phyloP scores from a whole-genome alignment of 1,140 invertebrate species.

The Drosophila busckii region DNA sequence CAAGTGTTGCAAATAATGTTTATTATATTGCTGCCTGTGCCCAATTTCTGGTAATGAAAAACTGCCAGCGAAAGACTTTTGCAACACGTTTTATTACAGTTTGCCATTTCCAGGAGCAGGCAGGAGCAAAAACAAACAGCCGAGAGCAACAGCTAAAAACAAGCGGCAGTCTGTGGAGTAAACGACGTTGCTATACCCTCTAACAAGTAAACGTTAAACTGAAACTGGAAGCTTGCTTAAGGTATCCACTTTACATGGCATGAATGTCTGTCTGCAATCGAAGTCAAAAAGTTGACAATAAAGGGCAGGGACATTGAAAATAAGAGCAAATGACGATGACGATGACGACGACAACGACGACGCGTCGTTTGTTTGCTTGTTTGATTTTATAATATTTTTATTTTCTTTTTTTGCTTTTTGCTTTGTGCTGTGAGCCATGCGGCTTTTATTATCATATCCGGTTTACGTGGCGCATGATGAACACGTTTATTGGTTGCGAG shows the following conservation, averaged over 20 bases:
- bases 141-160: conserved; percentile 1
- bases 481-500: conserved; percentile 60
- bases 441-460: conserved; percentile 66
- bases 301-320: neutral
- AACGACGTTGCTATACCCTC: too few species aligned
- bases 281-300: neutral
- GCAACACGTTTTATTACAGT: conserved; percentile 61
- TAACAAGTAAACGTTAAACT: too few species aligned
- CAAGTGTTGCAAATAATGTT: conserved; percentile 39
- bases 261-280: too few species aligned
- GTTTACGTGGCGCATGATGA: conserved; percentile 67
- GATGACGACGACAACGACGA: neutral
- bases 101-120: conserved; percentile 26
- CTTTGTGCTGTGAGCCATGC: conserved; percentile 23
- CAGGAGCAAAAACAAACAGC: conserved; percentile 39
- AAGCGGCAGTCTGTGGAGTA: too few species aligned
- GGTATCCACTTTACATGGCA: too few species aligned
- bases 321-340: neutral
- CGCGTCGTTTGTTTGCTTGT: conserved; percentile 52
- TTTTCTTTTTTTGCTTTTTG: conserved; percentile 18
- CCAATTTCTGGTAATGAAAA: conserved; percentile 54
- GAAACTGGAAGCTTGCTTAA: too few species aligned
- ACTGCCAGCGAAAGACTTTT: conserved; percentile 21
- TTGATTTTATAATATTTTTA: conserved; percentile 59
- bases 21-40: conserved; percentile 28